Evolutionary conservation across 1,140 invertebrate species (phyloP).

Genomic region (Caerostris extrusa): DNA sequence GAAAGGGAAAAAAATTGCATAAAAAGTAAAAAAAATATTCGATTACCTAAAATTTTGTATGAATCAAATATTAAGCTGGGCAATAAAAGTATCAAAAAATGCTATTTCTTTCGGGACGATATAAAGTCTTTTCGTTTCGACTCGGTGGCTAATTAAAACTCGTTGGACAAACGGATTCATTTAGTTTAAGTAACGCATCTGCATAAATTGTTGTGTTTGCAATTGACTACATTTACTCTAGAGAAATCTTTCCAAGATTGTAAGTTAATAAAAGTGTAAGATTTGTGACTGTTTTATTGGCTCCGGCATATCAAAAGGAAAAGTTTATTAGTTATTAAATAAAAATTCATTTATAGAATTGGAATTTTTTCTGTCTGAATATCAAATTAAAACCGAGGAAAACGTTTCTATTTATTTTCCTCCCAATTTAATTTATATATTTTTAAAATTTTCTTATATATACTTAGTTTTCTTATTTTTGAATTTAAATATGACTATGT

Average conservation of each 20-base stretch:
- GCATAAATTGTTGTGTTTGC: constrained; percentile 17
- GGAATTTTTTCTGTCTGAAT: no score
- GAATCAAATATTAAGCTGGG: constrained; percentile 21
- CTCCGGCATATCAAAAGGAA: no score
- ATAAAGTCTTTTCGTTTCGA: background rate
- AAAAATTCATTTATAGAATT: no score
- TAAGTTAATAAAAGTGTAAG: background rate
- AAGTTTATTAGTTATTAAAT: no score
- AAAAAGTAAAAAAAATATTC: background rate
- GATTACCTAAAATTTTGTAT: background rate
- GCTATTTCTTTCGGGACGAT: background rate
- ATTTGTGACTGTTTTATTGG: no score
- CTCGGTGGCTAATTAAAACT: constrained; percentile 14
- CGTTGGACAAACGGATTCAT: background rate
- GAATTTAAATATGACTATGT: no score
- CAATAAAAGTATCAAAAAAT: constrained; percentile 7
- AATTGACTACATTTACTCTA: background rate
- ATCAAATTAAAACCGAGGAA: no score
- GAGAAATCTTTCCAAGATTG: background rate
- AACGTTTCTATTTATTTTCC: no score
- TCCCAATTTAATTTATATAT: no score
- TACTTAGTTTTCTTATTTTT: no score
- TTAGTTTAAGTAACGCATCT: background rate
- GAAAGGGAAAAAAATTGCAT: background rate
- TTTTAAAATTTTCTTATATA: no score